Evolutionary conservation across 1,140 invertebrate genomes (phyloP), one percentile per base, ranked within the genome.

Genomic region (Drosophila auraria): DNA sequence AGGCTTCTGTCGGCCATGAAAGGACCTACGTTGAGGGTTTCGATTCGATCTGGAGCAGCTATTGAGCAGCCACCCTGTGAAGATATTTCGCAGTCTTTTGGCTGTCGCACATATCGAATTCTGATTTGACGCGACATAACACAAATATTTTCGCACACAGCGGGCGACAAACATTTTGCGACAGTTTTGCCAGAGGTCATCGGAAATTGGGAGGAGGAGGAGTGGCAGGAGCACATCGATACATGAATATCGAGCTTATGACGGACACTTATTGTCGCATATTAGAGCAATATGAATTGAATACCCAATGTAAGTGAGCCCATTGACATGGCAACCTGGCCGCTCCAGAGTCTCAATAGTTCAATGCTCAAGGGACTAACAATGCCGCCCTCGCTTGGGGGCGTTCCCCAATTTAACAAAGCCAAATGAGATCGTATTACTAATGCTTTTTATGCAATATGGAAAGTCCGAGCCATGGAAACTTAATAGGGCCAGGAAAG

Each of bases 121-220:
- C 64, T 72, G 81, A 83, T 83, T 83, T 83, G 65, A 83, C 62
- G 79, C 62, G 54, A 77, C 59, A 82, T 78, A 78, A 60, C 62
- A 74, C 47, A 78, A 73, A 82, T 78, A 74, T 78, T 82, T 74
- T 40, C 56, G 64, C 62, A 49, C 76, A 77, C 81, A 83, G 82
- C 81, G 57, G 81, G 82, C 81, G 81, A 44, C 76, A 54, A 42
- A 15, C 36, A 53, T 69, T 71, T 71, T 69, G 70, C 53, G 45
- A 72, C 74, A 68, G 40, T 71, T 69, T 60, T 75, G 81, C 66
- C 66, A 71, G 58, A 82, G 79, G 74, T 87, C 83, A 87, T 50
- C 75, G 25, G 74, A 74, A 79, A 68, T 56, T 30, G 69, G 23
- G 8, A 9, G 44, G n/a, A 58, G 23, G 8, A 9, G 44, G 20